A percentile compares a stretch with the other conserved stretches of the same genome.
These are phyloP conservation scores for Xenopus borealis DNA, from an alignment of 2,113 vertebrate genomes.

Conservation along the genomic window DNA sequence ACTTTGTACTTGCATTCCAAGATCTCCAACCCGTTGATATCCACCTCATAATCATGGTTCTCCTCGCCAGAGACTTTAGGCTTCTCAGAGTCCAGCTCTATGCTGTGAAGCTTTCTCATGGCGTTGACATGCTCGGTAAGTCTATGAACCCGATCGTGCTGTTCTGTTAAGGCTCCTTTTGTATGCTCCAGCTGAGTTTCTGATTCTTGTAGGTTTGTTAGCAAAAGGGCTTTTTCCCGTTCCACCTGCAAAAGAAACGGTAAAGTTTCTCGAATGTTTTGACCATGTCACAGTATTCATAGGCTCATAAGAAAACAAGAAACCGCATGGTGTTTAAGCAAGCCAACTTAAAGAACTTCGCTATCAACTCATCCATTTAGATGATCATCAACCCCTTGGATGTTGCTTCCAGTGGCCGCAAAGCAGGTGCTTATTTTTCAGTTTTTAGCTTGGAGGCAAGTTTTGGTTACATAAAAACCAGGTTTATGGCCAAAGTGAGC, in stretches of 20 bases:
- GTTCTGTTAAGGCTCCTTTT: conserved; percentile 89
- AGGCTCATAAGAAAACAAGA: no score
- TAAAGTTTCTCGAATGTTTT: background rate
- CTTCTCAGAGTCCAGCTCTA: conserved; percentile 80
- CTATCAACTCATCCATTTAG: no score
- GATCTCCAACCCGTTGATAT: conserved; percentile 86
- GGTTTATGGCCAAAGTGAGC: no score
- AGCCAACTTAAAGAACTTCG: no score
- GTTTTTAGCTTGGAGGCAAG: no score
- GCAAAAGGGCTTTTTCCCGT: conserved; percentile 84
- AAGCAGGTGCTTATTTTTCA: no score
- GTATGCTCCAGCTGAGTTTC: conserved; percentile 94
- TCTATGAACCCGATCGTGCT: conserved; percentile 81
- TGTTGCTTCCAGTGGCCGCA: no score
- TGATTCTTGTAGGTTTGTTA: conserved; percentile 89
- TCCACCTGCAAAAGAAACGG: conserved; percentile 76
- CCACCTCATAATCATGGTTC: conserved; percentile 75
- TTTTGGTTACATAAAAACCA: no score
- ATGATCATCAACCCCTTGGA: no score
- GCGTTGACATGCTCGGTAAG: conserved; percentile 82
- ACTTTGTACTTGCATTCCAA: conserved; percentile 96
- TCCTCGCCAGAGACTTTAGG: conserved; percentile 67
- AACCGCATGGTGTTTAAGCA: no score
- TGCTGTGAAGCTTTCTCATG: conserved; percentile 77
- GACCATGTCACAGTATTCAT: no score